Evolutionary conservation across 35 echinoderm and acorn worm species (phyloP).

Genomic region (Apostichopus parvimensis): DNA sequence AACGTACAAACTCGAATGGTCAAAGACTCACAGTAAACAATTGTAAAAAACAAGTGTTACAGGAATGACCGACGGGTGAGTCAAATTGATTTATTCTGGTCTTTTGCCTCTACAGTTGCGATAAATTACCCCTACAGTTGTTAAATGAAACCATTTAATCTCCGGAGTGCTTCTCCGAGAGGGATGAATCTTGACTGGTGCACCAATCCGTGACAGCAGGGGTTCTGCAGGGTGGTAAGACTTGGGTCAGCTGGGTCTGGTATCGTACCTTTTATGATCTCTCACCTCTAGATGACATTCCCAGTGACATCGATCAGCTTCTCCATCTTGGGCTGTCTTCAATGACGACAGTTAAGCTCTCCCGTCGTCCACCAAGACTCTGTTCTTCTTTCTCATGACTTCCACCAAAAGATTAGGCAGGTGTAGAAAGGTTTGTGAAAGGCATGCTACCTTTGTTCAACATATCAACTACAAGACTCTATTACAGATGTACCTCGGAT

Average conservation of each 20-base stretch:
- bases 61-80: too few relatives aligned
- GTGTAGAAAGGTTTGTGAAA: background rate
- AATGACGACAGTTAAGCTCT: background rate
- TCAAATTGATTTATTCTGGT: too few relatives aligned
- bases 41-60: too few relatives aligned
- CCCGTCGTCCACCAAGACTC: background rate
- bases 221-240: background rate
- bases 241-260: conserved; percentile 22
- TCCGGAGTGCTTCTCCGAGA: background rate
- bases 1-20: too few relatives aligned
- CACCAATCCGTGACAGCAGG: background rate
- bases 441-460: background rate
- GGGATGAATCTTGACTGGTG: background rate
- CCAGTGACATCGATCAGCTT: background rate
- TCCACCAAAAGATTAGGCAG: background rate
- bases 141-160: background rate
- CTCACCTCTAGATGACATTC: conserved; percentile 26
- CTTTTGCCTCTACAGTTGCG: too few relatives aligned
- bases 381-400: background rate
- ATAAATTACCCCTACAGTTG: too few relatives aligned
- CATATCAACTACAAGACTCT: background rate
- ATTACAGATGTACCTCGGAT: too few relatives aligned
- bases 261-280: conserved; percentile 28
- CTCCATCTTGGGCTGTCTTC: background rate
- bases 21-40: too few relatives aligned